Conservation (phyloP, 2,113 vertebrate genomes). For the Cavia aperea region DNA sequence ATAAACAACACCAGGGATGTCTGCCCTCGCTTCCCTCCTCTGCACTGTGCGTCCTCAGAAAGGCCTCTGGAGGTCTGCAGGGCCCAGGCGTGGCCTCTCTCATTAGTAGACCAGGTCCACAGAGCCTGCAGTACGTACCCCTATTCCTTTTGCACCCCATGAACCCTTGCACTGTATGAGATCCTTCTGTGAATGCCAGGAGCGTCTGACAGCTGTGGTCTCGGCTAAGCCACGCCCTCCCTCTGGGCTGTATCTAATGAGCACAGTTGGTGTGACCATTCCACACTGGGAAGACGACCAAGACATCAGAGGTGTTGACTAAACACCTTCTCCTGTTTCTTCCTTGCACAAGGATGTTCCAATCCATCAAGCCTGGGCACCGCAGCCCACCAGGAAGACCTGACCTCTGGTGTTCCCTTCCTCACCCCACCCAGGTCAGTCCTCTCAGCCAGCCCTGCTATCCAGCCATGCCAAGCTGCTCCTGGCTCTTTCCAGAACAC, state of each 20-base stretch:
- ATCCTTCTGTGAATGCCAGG: neutral
- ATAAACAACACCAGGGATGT: no score
- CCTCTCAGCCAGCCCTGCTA: no score
- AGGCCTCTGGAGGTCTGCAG: no score
- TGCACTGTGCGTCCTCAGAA: accelerated
- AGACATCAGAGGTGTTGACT: accelerated
- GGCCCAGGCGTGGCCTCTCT: neutral
- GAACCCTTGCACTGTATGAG: accelerated
- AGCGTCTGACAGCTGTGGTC: neutral
- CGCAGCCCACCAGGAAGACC: neutral
- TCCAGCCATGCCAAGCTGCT: neutral
- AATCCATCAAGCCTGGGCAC: neutral
- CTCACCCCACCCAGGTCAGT: no score
- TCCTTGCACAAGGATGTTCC: neutral
- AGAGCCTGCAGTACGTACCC: no score
- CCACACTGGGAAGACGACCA: no score
- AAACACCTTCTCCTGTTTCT: neutral
- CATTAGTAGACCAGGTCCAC: neutral
- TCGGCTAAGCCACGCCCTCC: neutral
- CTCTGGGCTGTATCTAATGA: neutral
- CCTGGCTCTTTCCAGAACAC: neutral
- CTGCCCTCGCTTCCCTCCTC: accelerated
- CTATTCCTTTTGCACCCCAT: neutral
- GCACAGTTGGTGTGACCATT: neutral
- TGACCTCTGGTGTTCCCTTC: no score